These are phyloP conservation scores for Rhinogobius similis DNA, from an alignment of 2,113 vertebrate species.

Conservation along the genomic window DNA sequence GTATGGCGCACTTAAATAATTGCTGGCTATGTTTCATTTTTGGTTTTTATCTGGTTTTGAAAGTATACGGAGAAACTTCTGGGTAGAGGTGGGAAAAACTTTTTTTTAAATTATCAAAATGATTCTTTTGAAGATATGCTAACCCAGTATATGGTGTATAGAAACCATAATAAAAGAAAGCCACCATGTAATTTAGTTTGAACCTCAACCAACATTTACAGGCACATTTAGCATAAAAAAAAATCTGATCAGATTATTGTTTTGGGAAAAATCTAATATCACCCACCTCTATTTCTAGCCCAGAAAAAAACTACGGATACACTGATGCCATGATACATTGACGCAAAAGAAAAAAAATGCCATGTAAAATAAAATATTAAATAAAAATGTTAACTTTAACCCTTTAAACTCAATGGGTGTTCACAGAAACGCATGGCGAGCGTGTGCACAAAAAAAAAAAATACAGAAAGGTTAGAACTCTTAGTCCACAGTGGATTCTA, in stretches of 20 bases:
- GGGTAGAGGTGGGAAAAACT: background rate
- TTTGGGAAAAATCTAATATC: background rate
- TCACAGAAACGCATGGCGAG: background rate
- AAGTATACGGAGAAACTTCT: background rate
- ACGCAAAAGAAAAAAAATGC: background rate
- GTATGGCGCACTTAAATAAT: background rate
- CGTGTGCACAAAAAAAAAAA: slow-evolving; percentile 9
- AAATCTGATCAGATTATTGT: background rate
- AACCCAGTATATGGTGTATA: background rate
- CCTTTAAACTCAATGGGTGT: too few relatives aligned
- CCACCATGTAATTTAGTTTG: background rate
- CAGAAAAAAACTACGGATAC: background rate
- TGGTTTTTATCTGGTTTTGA: background rate
- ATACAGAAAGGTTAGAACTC: slow-evolving; percentile 2
- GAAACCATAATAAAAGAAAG: background rate
- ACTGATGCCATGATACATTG: background rate
- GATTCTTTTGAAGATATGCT: too few relatives aligned
- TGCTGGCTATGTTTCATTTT: background rate
- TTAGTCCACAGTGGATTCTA: slow-evolving; percentile 33
- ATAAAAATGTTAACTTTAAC: background rate
- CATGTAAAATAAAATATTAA: background rate
- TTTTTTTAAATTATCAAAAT: too few relatives aligned
- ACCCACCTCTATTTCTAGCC: background rate
- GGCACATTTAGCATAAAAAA: background rate
- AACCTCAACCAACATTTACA: background rate